phyloP scores from a whole-genome alignment of 2,888 invertebrate species.

The Harpagoxenus sublaevis region DNA sequence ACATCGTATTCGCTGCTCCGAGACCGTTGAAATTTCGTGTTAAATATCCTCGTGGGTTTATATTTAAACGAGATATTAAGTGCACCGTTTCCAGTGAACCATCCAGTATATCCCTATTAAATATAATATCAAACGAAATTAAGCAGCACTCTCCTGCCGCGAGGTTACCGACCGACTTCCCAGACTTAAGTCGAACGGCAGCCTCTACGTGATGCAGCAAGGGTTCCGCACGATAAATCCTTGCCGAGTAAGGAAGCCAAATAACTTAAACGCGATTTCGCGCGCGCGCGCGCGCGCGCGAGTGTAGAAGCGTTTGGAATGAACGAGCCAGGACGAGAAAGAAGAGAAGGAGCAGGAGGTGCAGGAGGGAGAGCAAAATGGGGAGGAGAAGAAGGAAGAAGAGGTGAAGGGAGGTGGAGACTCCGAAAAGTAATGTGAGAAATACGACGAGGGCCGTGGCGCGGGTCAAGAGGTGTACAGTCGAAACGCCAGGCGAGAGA shows the following conservation, averaged over 20 bases:
- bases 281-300: slow-evolving; percentile 42
- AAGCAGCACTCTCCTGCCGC: slow-evolving; percentile 18
- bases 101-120: slow-evolving; percentile 25
- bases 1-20: not conserved
- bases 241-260: slow-evolving; percentile 53
- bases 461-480: slow-evolving; percentile 59
- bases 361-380: not conserved
- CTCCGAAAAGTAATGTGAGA: slow-evolving; percentile 80
- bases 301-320: slow-evolving; percentile 46
- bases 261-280: slow-evolving; percentile 53
- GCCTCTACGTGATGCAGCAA: slow-evolving; percentile 31
- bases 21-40: slow-evolving; percentile 13
- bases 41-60: not conserved
- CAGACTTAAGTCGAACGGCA: slow-evolving; percentile 16
- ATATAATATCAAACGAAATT: slow-evolving; percentile 56
- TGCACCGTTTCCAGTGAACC: slow-evolving; percentile 28
- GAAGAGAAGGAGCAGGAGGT: not conserved
- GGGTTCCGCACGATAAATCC: slow-evolving; percentile 69
- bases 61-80: slow-evolving; percentile 18
- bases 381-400: slow-evolving; percentile 30
- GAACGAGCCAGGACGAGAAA: slow-evolving; percentile 37
- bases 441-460: slow-evolving; percentile 73
- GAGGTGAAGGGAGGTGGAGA: slow-evolving; percentile 43
- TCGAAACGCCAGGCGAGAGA: slow-evolving; percentile 32
- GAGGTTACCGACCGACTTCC: slow-evolving; percentile 37